Evolutionary conservation across 2,113 vertebrate species (phyloP), one percentile per base, ranked within the genome.

Genomic region (Caranx ignobilis): DNA sequence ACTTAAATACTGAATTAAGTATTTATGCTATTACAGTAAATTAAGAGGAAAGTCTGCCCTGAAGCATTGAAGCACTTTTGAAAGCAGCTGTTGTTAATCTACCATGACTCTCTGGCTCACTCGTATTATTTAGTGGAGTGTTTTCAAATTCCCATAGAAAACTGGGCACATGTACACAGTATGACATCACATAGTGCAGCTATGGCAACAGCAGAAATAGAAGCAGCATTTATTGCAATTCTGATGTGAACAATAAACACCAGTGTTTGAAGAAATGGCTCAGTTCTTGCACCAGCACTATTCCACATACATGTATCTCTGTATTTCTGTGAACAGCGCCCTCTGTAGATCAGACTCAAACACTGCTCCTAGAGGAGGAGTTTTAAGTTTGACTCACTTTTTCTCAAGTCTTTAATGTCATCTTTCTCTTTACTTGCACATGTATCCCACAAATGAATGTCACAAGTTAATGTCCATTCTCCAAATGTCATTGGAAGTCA

Each of bases 71-170:
- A 64, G 18, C 21, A 2, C 70, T 39, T 32, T 32, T n/a, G 21
- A 21, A 21, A 67, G 32, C 26, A 57, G 60, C 50, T 64, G 26
- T 41, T 71, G 35, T 16, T 60, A 62, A 54, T 41, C 52, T 60
- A 19, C 35, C 52, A 12, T 69, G 45, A 0, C 15, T 71, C 21
- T 26, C 47, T 48, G 47, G 12, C 50, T 70, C 15, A 19, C 61
- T 79, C 56, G 50, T 6, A 10, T 35, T 56, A 52, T 63, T 67
- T 62, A 2, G 6, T 12, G 15, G 26, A 59, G 47, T 35, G 31
- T 60, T 75, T 71, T 70, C 6, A 60, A 65, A 48, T 56, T 73
- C 64, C 59, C 52, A 15, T 55, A 35, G 21, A 64, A 47, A 35
- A 31, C 47, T 54, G 10, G 47, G n/a, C 48, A 31, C 37, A 41